Base-by-base conservation (phyloP, 2,797 vertebrate genomes). In the Paratrypauchen microcephalus region DNA sequence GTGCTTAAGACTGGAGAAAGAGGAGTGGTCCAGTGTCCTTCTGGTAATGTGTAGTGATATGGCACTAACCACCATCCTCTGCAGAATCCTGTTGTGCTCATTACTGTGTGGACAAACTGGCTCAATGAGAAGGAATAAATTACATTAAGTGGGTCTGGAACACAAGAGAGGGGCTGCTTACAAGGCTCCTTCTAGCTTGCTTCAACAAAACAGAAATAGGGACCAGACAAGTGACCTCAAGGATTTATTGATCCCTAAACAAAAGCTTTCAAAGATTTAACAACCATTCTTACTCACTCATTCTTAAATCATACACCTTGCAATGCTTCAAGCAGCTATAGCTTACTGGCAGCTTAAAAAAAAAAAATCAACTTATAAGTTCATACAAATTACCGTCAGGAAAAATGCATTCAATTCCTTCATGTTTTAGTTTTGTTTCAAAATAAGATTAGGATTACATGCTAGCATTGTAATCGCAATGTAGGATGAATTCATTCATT, bases 371-470 rank as follows among this genome's bases (percentile, higher is more conserved):
- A 83, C 84, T 23, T 23, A 55, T n/a, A 55, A 55, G 11, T 83
- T 90, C 90, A 89, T 91, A 92, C 89, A 92, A 94, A 94, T 94
- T 84, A 93, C 86, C 80, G 85, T 89, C 87, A 82, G 21, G 39
- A 88, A 91, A 82, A 89, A 85, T 32, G 28, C 30, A 60, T 60
- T 60, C 18, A 60, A n/a, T 60, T 91, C 83, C 87, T 91, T 91
- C 83, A 85, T 84, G 71, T 80, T 86, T 79, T 76, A 89, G 79
- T 68, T 55, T 45, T 73, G 85, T 77, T 82, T 80, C 70, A 78
- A 86, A 78, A 80, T 80, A 73, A 78, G 67, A 74, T 89, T 80
- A 77, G 63, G 70, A 68, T 77, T 87, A 85, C 79, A 77, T 83
- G 83, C 87, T 47, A 84, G 87, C 50, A 84, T 80, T 81, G 50